These are phyloP conservation scores for Stichopus horrens DNA, from an alignment of 53 echinoderm and acorn worm species.

Conservation along the genomic window DNA sequence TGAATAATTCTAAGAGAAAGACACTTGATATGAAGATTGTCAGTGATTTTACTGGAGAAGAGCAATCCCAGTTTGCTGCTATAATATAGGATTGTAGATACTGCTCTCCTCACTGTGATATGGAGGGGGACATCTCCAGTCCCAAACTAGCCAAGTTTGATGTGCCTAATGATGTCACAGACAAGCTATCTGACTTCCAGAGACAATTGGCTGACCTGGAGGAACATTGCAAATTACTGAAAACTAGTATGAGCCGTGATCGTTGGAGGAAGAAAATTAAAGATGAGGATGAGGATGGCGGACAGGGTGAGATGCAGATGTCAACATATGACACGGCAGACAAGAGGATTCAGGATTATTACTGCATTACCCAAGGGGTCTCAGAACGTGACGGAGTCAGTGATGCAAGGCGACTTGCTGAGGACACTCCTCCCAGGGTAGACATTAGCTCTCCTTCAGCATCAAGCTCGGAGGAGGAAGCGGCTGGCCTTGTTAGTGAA, in stretches of 20 bases:
- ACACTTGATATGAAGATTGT: too few species aligned
- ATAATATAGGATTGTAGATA: neutral
- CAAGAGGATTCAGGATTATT: slow-evolving; percentile 37
- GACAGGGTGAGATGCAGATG: slow-evolving; percentile 34
- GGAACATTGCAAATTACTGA: slow-evolving; percentile 43
- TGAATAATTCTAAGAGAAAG: too few species aligned
- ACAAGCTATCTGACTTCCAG: slow-evolving; percentile 1
- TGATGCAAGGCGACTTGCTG: slow-evolving; percentile 21
- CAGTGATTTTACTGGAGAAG: too few species aligned
- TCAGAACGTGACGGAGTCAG: slow-evolving; percentile 28
- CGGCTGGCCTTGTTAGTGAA: neutral
- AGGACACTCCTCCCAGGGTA: slow-evolving; percentile 19
- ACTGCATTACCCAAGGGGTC: slow-evolving; percentile 51
- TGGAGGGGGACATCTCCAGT: neutral
- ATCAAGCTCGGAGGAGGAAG: slow-evolving; percentile 10
- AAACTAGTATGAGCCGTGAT: slow-evolving; percentile 20
- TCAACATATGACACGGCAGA: slow-evolving; percentile 5
- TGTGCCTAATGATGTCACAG: neutral
- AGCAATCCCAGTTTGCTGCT: too few species aligned
- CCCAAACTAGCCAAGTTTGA: slow-evolving; percentile 45
- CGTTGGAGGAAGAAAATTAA: neutral
- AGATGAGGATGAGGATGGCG: neutral
- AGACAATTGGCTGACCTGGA: slow-evolving; percentile 42
- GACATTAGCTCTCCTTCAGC: neutral
- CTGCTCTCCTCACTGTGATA: neutral